phyloP scores from a whole-genome alignment of 2,797 vertebrate genomes.

The Philypnodon macrostomus region DNA sequence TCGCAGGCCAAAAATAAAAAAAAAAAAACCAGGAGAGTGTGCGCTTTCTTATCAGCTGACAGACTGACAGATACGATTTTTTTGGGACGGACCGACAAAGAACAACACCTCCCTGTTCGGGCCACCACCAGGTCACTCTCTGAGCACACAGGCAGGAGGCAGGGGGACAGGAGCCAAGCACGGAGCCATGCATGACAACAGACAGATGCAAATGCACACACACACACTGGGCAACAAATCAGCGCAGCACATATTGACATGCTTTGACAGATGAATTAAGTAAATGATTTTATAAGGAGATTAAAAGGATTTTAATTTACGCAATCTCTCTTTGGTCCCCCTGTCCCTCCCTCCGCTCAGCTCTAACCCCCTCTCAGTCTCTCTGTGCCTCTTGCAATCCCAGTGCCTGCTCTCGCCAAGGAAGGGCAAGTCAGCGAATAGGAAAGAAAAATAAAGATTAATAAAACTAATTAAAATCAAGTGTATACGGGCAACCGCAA shows the following conservation, averaged over 20 bases:
- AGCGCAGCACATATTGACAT: slow-evolving; percentile 79
- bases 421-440: slow-evolving; percentile 23
- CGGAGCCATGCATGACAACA: slow-evolving; percentile 50
- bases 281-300: slow-evolving; percentile 87
- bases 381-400: slow-evolving; percentile 36
- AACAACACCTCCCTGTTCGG: slow-evolving; percentile 43
- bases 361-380: slow-evolving; percentile 51
- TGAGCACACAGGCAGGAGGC: slow-evolving; percentile 31
- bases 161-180: slow-evolving; percentile 30
- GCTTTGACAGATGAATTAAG: slow-evolving; percentile 85
- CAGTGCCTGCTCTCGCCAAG: slow-evolving; percentile 10
- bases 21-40: slow-evolving; percentile 44
- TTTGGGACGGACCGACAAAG: slow-evolving; percentile 42
- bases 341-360: slow-evolving; percentile 67
- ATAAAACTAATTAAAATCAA: no score
- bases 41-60: slow-evolving; percentile 75
- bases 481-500: no score
- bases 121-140: slow-evolving; percentile 42
- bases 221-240: slow-evolving; percentile 65
- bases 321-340: slow-evolving; percentile 75
- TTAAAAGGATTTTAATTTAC: slow-evolving; percentile 86
- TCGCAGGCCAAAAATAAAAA: slow-evolving; percentile 77
- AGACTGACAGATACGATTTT: slow-evolving; percentile 52
- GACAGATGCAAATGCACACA: slow-evolving; percentile 54
- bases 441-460: neutral